These are phyloP conservation scores for Heliornis fulica DNA, from an alignment of 2,113 vertebrate species.

Conservation along the genomic window DNA sequence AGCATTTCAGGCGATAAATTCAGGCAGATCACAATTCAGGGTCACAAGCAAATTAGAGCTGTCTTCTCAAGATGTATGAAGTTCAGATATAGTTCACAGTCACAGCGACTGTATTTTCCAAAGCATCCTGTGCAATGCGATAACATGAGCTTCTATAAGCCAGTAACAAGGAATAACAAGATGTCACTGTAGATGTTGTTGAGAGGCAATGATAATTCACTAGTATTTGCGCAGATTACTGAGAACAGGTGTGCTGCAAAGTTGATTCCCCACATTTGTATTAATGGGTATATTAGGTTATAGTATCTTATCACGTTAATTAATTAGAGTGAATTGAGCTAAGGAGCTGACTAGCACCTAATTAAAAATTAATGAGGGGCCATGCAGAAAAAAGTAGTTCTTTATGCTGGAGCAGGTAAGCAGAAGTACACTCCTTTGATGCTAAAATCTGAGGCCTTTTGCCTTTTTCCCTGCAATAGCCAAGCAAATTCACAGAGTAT, in stretches of 20 bases:
- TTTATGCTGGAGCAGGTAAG: neutral
- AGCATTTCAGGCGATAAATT: neutral
- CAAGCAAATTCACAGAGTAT: neutral
- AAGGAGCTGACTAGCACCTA: conserved; percentile 14
- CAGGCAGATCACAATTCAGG: neutral
- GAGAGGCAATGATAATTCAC: neutral
- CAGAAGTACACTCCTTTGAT: neutral
- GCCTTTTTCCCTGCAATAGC: neutral
- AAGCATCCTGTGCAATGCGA: neutral
- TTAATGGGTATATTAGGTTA: conserved; percentile 40
- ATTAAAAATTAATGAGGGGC: conserved; percentile 40
- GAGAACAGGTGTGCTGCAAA: conserved; percentile 39
- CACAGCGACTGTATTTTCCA: conserved; percentile 10
- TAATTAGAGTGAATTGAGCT: conserved; percentile 63
- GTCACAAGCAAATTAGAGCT: neutral
- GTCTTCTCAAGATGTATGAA: neutral
- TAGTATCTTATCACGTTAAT: conserved; percentile 42
- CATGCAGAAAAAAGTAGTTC: neutral
- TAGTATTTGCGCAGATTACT: conserved; percentile 39
- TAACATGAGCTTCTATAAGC: conserved; percentile 9
- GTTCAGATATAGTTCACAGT: conserved; percentile 26
- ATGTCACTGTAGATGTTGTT: neutral
- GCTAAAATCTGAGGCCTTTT: neutral
- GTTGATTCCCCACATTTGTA: conserved; percentile 53
- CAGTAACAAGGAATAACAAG: conserved; percentile 2